Evolutionary conservation across 2,888 invertebrate genomes (phyloP).

Genomic region (Antheraea assamensis): DNA sequence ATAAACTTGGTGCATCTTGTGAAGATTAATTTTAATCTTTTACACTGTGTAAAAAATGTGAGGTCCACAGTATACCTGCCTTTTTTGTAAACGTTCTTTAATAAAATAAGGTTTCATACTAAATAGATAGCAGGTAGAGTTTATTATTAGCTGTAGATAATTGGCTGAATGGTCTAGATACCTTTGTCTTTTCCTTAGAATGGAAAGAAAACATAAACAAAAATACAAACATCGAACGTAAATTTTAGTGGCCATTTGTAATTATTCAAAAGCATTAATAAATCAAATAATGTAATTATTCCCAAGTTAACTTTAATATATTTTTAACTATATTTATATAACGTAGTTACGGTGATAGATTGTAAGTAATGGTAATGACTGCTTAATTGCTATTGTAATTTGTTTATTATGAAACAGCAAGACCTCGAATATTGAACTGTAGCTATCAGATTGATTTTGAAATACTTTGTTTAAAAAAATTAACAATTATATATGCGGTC

Average conservation of each 20-base stretch:
- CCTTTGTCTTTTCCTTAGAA: too few species aligned
- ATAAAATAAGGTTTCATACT: background rate
- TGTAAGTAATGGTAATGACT: conserved; percentile 8
- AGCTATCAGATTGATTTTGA: background rate
- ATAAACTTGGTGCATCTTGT: conserved; percentile 2
- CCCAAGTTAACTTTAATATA: too few species aligned
- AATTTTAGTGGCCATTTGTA: too few species aligned
- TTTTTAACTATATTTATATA: background rate
- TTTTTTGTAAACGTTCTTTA: background rate
- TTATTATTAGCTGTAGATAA: background rate
- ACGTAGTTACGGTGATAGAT: background rate
- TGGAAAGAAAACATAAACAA: too few species aligned
- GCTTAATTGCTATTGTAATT: conserved; percentile 4
- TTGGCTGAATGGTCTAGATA: too few species aligned
- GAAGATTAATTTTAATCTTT: background rate
- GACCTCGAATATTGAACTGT: background rate
- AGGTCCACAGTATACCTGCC: background rate
- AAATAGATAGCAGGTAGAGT: background rate
- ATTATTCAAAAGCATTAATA: too few species aligned
- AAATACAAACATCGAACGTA: too few species aligned
- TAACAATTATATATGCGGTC: background rate
- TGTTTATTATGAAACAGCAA: background rate
- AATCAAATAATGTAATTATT: background rate
- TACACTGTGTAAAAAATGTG: background rate
- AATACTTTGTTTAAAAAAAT: background rate